Base-by-base conservation (phyloP, 2,113 vertebrate genomes). In the Psephotus haematonotus region DNA sequence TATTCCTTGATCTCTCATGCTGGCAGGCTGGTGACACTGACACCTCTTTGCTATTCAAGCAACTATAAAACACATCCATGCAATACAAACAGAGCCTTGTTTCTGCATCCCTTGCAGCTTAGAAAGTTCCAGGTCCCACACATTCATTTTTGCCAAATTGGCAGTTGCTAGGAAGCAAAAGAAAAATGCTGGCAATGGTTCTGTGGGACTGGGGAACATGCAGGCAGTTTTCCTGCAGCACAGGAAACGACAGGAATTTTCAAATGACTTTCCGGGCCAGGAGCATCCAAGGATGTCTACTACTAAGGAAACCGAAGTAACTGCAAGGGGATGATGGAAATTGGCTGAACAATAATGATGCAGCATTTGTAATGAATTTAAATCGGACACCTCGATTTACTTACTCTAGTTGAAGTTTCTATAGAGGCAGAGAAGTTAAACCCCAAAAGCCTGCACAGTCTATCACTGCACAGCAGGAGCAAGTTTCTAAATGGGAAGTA, bases 161-260 rank as follows among this genome's bases (percentile, higher is more conserved):
- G 93, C 91, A 94, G 96, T 93, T 96, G 92, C 91, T 92, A 94
- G 92, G 96, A 92, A 96, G 95, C 88, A 82, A 82, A 95, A 82
- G 88, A 93, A 96, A 95, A 96, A 93, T 91, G 91, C 96, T 97
- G 95, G 95, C 95, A 97, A 29, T 72, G 74, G 83, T 96, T 96
- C 93, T 91, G 77, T 86, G 74, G 81, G 88, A 78, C 69, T 43
- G 47, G 50, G 62, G 81, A 96, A 92, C 81, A 87, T 85, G 77
- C 39, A 94, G 72, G 83, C 83, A 70, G 53, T 49, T 85, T 72
- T 94, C 83, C 93, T 96, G 93, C 68, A 94, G 83, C 86, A 91
- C 83, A 86, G 91, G 91, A 96, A 97, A 93, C 63, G 62, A 60
- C 28, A 83, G 69, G 65, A 93, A 93, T 95, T 96, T 85, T 87